Conservation (phyloP, 2,113 vertebrate species). For the Pelobates fuscus region DNA sequence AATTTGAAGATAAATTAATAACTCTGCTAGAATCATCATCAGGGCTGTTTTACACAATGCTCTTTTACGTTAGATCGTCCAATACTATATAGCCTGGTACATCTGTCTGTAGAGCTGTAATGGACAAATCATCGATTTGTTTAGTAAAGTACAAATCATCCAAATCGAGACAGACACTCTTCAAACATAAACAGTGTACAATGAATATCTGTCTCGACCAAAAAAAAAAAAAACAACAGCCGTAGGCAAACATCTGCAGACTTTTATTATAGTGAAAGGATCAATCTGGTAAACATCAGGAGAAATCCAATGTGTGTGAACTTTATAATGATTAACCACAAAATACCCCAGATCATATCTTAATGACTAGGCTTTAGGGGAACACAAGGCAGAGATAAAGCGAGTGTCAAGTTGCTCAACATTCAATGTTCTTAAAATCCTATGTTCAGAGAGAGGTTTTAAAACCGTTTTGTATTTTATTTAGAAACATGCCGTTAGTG, state of each 20-base stretch:
- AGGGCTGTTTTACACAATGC: too few relatives aligned
- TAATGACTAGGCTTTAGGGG: constrained; percentile 6
- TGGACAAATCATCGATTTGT: constrained; percentile 22
- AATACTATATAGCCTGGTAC: too few relatives aligned
- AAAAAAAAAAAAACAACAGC: background rate
- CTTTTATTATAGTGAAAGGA: background rate
- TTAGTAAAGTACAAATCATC: constrained; percentile 7
- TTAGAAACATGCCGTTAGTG: too few relatives aligned
- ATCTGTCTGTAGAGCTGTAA: background rate
- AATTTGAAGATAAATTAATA: too few relatives aligned
- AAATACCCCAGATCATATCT: constrained; percentile 4
- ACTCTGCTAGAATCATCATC: too few relatives aligned
- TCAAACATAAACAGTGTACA: constrained; percentile 21
- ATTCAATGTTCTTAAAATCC: too few relatives aligned
- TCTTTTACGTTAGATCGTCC: too few relatives aligned
- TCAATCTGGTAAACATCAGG: background rate
- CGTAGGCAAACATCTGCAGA: constrained; percentile 5
- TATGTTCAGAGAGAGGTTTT: too few relatives aligned
- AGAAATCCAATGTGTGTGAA: constrained; percentile 2
- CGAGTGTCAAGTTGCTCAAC: constrained; percentile 49
- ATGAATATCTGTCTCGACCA: background rate
- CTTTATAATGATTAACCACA: constrained; percentile 10
- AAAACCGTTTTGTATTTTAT: too few relatives aligned
- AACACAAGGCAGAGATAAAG: constrained; percentile 51
- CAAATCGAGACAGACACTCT: constrained; percentile 6